Evolutionary conservation across 2,888 invertebrate genomes (phyloP), one percentile per base, ranked within the genome.

Genomic region (Campopleginae sp.): DNA sequence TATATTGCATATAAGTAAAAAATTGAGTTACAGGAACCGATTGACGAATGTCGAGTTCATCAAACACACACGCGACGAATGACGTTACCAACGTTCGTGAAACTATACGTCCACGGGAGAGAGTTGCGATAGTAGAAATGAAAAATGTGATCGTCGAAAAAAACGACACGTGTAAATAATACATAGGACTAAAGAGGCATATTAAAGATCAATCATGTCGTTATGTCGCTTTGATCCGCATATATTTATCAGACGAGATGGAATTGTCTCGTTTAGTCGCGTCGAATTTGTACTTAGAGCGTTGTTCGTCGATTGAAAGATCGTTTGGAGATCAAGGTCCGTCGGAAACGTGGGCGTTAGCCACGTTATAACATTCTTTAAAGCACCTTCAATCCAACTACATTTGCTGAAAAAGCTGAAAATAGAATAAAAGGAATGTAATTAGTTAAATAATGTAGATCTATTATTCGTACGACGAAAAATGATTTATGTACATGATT

Each of bases 121-220:
- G 48, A 78, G 48, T 80, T 77, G 76, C 72, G 77, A 72, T 77
- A 77, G 81, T 81, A 51, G 46, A 70, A 78, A 81, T 72, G 10
- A 38, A 54, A 78, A 78, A 81, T 81, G 81, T 85, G 81, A 85
- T 85, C 27, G 78, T 85, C 78, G 81, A 27, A 68, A 48, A 80
- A 78, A 84, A 74, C 84, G 84, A 81, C 84, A 72, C 72, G 80
- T 85, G 84, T 85, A 85, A 81, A 81, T 85, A 85, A 66, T n/a
- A 58, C 17, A 63, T 38, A 58, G 44, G 65, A 70, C 27, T 33
- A 38, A 71, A 78, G 74, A 78, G 44, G 78, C 31, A 77, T 72
- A 77, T 72, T 71, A n/a, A 72, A 81, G 65, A 78, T 23, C 17
- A 68, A 63, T 51, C 38, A 63, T 51, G 65, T 82, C 74, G 31